phyloP scores from a whole-genome alignment of 2,888 invertebrate genomes.

The Sialis fuliginosa region DNA sequence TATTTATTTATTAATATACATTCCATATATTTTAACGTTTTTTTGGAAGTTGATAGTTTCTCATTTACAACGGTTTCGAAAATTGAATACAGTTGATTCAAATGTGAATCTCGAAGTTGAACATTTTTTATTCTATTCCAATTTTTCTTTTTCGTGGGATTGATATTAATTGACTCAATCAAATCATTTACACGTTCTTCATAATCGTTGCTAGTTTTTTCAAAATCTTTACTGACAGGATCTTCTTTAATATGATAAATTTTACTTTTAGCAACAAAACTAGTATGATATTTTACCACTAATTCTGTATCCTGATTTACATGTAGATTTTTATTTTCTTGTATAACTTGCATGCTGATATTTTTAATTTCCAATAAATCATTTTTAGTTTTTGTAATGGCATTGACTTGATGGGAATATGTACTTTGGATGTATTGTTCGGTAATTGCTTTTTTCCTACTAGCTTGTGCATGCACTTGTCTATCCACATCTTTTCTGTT shows the following conservation, averaged over 20 bases:
- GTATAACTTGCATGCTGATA: constrained; percentile 7
- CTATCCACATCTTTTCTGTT: constrained; percentile 6
- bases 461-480: constrained; percentile 6
- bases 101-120: neutral
- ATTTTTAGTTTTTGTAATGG: constrained; percentile 1
- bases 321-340: constrained; percentile 7
- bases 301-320: constrained; percentile 8
- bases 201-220: neutral
- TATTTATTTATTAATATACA: constrained; percentile 8
- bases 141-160: neutral
- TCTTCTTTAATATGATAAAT: constrained; percentile 2
- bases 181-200: neutral
- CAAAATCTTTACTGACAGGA: neutral
- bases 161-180: too few species aligned
- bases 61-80: neutral
- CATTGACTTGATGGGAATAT: constrained; percentile 6
- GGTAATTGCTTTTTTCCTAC: constrained; percentile 8
- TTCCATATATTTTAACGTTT: constrained; percentile 5
- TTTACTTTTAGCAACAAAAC: constrained; percentile 4
- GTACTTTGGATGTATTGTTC: constrained; percentile 3
- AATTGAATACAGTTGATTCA: neutral
- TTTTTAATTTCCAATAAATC: constrained; percentile 5
- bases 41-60: neutral
- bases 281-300: too few species aligned
- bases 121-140: neutral